phyloP scores from a whole-genome alignment of 2,797 vertebrate genomes.

The Phataginus tetradactyla region DNA sequence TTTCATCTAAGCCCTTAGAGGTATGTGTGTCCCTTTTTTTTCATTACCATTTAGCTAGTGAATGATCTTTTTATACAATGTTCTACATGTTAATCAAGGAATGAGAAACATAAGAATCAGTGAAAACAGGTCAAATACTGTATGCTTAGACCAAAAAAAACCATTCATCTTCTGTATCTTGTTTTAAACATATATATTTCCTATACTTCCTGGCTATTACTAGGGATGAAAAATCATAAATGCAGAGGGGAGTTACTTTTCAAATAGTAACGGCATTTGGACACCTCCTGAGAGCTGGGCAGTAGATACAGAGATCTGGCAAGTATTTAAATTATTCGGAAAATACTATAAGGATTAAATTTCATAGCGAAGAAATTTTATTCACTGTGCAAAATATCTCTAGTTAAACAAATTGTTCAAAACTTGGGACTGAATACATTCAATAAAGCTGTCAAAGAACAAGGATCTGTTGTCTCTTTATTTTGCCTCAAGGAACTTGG shows the following conservation, averaged over 20 bases:
- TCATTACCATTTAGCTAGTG: not conserved
- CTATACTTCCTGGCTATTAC: conserved; percentile 8
- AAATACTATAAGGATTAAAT: conserved; percentile 67
- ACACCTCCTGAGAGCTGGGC: conserved; percentile 24
- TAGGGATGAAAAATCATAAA: conserved; percentile 54
- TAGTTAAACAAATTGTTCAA: conserved; percentile 70
- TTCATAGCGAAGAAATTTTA: conserved; percentile 63
- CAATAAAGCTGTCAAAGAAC: conserved; percentile 67
- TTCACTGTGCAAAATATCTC: conserved; percentile 60
- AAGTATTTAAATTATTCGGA: conserved; percentile 61
- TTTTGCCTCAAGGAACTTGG: conserved; percentile 59
- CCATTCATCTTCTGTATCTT: not conserved
- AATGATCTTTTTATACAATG: not conserved
- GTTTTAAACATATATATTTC: not conserved
- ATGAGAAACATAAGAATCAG: not conserved
- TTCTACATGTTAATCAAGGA: not conserved
- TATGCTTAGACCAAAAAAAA: not conserved
- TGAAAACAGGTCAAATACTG: not conserved
- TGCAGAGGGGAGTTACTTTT: conserved; percentile 23
- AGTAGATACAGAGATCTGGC: conserved; percentile 47
- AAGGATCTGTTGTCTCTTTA: conserved; percentile 48
- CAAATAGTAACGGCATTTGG: conserved; percentile 40
- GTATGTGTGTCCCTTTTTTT: not conserved
- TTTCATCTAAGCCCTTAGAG: not conserved
- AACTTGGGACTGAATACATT: conserved; percentile 47